These are phyloP conservation scores for Zoanthus solanderi DNA, from an alignment of 92 coral and sea anemone species.

Conservation along the genomic window DNA sequence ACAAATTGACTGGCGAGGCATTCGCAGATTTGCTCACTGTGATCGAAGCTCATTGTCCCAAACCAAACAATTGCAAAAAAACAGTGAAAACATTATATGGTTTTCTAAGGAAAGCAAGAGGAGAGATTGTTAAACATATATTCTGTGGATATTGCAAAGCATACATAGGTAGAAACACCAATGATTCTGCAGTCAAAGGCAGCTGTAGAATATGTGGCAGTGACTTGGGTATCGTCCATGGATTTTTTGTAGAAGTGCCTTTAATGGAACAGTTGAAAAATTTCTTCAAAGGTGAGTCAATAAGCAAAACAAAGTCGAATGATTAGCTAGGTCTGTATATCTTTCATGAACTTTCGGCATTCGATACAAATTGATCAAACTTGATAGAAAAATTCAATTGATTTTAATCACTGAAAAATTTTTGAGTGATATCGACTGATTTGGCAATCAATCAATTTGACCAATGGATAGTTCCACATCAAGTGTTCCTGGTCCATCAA, in stretches of 20 bases:
- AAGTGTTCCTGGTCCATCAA: no score
- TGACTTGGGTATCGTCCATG: slow-evolving; percentile 10
- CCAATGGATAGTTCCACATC: no score
- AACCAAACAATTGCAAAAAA: slow-evolving; percentile 59
- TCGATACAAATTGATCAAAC: neutral
- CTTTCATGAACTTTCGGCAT: neutral
- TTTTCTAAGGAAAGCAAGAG: slow-evolving; percentile 41
- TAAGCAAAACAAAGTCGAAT: neutral
- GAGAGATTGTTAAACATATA: slow-evolving; percentile 36
- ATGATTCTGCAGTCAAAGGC: neutral
- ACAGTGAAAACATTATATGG: slow-evolving; percentile 26
- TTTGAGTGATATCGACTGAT: no score
- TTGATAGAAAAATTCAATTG: no score
- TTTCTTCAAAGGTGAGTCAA: neutral
- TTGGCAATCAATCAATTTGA: no score
- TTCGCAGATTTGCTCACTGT: slow-evolving; percentile 66
- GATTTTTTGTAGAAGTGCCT: slow-evolving; percentile 33
- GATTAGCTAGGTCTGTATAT: neutral
- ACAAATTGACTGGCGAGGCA: slow-evolving; percentile 63
- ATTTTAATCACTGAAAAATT: no score
- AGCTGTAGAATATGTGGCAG: slow-evolving; percentile 30
- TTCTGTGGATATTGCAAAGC: slow-evolving; percentile 54
- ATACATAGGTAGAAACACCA: neutral
- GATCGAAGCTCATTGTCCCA: slow-evolving; percentile 72
- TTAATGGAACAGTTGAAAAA: slow-evolving; percentile 21